phyloP scores from a whole-genome alignment of 2,113 vertebrate species.

The Carassius carassius region DNA sequence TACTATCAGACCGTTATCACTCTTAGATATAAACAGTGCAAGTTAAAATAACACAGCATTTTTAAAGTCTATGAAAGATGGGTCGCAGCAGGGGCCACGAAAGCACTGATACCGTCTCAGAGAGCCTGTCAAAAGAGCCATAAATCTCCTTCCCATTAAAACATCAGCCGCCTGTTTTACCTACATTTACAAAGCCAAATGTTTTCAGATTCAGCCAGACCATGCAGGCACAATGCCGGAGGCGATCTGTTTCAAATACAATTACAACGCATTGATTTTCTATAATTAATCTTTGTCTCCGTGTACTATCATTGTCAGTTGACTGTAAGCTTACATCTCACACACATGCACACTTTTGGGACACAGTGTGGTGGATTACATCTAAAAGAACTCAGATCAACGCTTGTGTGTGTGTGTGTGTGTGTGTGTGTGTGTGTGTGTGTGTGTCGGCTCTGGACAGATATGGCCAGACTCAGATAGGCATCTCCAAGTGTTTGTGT shows the following conservation, averaged over 20 bases:
- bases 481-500: constrained; percentile 51
- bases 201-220: constrained; percentile 47
- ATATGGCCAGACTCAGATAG: constrained; percentile 44
- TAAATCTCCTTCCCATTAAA: constrained; percentile 63
- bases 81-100: constrained; percentile 11
- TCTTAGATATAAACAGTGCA: neutral
- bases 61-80: constrained; percentile 25
- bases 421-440: neutral
- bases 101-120: constrained; percentile 29
- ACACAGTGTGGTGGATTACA: constrained; percentile 43
- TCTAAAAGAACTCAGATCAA: constrained; percentile 31
- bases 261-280: constrained; percentile 79
- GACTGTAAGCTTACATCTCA: constrained; percentile 70
- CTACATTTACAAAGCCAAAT: constrained; percentile 45
- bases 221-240: constrained; percentile 47
- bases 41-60: constrained; percentile 32
- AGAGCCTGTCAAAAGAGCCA: constrained; percentile 55
- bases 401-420: neutral
- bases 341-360: constrained; percentile 23
- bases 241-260: constrained; percentile 66
- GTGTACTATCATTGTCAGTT: constrained; percentile 76
- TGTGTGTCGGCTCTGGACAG: constrained; percentile 3
- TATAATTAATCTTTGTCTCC: constrained; percentile 74
- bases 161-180: constrained; percentile 53
- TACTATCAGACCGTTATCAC: neutral